Evolutionary conservation across 1,140 invertebrate species (phyloP), one percentile per base, ranked within the genome.

Genomic region (Eumaeus atala): DNA sequence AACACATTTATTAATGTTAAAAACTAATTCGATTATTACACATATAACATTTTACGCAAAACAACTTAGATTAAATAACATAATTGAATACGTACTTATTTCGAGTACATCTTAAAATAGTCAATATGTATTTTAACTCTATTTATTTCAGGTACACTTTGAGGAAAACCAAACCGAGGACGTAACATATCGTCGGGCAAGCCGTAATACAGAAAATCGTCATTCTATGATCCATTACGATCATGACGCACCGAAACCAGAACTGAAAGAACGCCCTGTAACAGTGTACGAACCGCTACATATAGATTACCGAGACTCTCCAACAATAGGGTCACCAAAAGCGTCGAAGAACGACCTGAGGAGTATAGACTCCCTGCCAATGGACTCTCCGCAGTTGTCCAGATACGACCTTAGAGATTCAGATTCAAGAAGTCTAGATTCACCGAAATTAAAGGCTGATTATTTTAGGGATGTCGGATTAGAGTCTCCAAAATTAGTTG

Each of bases 331-430:
- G 0, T 87, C 84, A 0, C 83, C 84, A 1, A 84, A 86, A 62
- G 83, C 69, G 1, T 85, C 77, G 0, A 85, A 77, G 59, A 77
- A 73, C 42, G 81, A 82, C 55, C 44, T 79, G 38, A 74, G 70
- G 50, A 90, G 89, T 61, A 86, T 77, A 85, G 90, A 87, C 74
- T 90, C 77, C 63, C 81, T 81, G 51, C 87, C 72, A 12, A 90
- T 78, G 85, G 89, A 78, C 61, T 88, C 83, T 62, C 89, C 79
- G 42, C 87, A 72, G 42, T 77, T 77, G 77, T 89, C 75, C 42
- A 89, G 84, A 58, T 84, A 76, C 67, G 83, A 78, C 67, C 60
- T 76, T 28, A 67, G 70, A 50, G 84, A 78, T 51, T 81, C 73
- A 9, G 84, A 88, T 40, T 86, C 77, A 54, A 74, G 86, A 42